phyloP scores from a whole-genome alignment of 1,140 invertebrate genomes.

The Bilobella aurantiaca region DNA sequence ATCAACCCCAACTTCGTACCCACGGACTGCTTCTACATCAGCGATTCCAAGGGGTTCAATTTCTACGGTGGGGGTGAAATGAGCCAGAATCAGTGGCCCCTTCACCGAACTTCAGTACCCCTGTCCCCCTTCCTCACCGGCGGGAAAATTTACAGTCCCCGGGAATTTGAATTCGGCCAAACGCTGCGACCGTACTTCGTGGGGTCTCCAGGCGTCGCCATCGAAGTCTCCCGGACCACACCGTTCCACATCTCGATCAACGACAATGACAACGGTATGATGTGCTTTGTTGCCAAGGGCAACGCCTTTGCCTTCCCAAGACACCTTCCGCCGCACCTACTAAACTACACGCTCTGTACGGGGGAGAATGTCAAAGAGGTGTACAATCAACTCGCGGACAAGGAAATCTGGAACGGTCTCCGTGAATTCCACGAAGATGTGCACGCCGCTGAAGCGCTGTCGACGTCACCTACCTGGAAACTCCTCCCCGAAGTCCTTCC shows the following conservation, averaged over 20 bases:
- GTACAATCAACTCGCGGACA: conserved; percentile 20
- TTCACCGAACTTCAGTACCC: conserved; percentile 58
- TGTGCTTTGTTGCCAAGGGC: conserved; percentile 62
- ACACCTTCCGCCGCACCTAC: conserved; percentile 44
- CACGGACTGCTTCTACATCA: conserved; percentile 71
- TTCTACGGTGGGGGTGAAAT: conserved; percentile 61
- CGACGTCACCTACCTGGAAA: conserved; percentile 74
- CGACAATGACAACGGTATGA: conserved; percentile 45
- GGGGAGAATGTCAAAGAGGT: conserved; percentile 48
- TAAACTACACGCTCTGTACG: conserved; percentile 77
- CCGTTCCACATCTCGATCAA: conserved; percentile 70
- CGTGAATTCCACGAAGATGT: conserved; percentile 64
- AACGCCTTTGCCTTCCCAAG: conserved; percentile 52
- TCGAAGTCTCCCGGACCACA: conserved; percentile 61
- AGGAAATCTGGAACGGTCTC: conserved; percentile 63
- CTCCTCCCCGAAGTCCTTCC: conserved; percentile 51
- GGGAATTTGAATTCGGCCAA: conserved; percentile 60
- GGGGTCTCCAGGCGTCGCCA: conserved; percentile 68
- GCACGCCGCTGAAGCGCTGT: conserved; percentile 57
- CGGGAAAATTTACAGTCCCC: conserved; percentile 39
- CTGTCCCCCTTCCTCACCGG: conserved; percentile 71
- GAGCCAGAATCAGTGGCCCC: conserved; percentile 62
- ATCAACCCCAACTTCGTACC: conserved; percentile 50
- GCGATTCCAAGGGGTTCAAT: conserved; percentile 20
- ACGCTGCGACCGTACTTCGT: conserved; percentile 71